Evolutionary conservation across 2,888 invertebrate genomes (phyloP), one percentile per base, ranked within the genome.

Genomic region (Scaptomyza flava): DNA sequence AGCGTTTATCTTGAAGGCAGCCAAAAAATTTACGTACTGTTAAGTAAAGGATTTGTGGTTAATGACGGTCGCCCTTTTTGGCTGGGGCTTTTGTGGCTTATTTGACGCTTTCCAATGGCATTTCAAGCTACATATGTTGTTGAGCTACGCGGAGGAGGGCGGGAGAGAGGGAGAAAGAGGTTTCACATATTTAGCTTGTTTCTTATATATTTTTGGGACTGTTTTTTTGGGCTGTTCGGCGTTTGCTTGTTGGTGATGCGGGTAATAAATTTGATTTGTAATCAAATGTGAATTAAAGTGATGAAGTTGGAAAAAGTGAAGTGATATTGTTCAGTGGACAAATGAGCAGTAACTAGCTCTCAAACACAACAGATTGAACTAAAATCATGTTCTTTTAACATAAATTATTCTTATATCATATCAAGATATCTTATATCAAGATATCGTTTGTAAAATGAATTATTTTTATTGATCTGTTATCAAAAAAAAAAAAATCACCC

Each of bases 31-130:
- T 83, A 83, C 82, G 87, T 83, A 88, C 82, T 88, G 82, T 88
- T 83, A 83, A 83, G 82, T 88, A 88, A 83, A 88, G 82, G 82
- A 88, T 83, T 83, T 88, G 82, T 83, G 82, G 87, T 88, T 83
- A 83, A 83, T 88, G 82, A 88, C 89, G 82, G 82, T 82, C 79
- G 81, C 79, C 41, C 41, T 2, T 23, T 52, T 14, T 50, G 36
- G 50, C 45, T 34, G 33, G 45, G 45, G 59, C 56, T 56, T 45
- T 12, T 8, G 23, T 48, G 56, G 61, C 34, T n/a, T 48, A 34
- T 63, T 75, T 74, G 63, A 53, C 42, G 36, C n/a, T 30, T 54
- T 75, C 74, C 74, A 75, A 73, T 75, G 59, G n/a, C 59, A 77
- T 73, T 73, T 73, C 74, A 78, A 64, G 74, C 78, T 75, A 75